Conservation (phyloP, 2,888 invertebrate genomes). For the Zele albiditarsus region DNA sequence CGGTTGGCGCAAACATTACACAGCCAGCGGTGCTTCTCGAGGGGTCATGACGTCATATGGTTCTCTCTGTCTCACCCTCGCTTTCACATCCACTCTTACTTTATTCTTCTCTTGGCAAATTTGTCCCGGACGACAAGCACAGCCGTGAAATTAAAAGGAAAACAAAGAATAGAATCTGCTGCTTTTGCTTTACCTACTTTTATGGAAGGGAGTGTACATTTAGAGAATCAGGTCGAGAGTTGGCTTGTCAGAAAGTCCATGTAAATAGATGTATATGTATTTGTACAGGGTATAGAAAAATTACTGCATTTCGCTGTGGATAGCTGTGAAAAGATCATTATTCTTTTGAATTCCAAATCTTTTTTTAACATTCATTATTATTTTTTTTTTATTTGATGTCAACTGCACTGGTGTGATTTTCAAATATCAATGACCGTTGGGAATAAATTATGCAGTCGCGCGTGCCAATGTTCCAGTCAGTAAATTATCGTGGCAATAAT, state of each 20-base stretch:
- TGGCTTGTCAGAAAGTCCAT: neutral
- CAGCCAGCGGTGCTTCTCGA: constrained; percentile 3
- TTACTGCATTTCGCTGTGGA: no score
- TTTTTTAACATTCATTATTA: no score
- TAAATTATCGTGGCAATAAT: no score
- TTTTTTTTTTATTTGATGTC: no score
- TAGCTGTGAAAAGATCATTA: no score
- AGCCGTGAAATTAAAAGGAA: constrained; percentile 9
- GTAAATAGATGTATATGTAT: neutral
- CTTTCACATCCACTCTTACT: neutral
- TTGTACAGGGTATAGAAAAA: no score
- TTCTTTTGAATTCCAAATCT: no score
- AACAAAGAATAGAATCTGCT: constrained; percentile 10
- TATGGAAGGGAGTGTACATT: constrained; percentile 1
- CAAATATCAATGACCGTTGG: no score
- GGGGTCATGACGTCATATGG: neutral
- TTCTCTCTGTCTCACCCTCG: neutral
- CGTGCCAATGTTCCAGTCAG: no score
- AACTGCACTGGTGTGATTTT: no score
- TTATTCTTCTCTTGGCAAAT: neutral
- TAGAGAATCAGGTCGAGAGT: constrained; percentile 1
- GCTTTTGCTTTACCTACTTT: constrained; percentile 4
- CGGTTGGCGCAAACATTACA: constrained; percentile 1
- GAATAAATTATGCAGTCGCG: no score
- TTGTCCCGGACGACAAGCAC: constrained; percentile 11